Conservation (phyloP, 2,797 vertebrate genomes). For the Semaprochilodus insignis region DNA sequence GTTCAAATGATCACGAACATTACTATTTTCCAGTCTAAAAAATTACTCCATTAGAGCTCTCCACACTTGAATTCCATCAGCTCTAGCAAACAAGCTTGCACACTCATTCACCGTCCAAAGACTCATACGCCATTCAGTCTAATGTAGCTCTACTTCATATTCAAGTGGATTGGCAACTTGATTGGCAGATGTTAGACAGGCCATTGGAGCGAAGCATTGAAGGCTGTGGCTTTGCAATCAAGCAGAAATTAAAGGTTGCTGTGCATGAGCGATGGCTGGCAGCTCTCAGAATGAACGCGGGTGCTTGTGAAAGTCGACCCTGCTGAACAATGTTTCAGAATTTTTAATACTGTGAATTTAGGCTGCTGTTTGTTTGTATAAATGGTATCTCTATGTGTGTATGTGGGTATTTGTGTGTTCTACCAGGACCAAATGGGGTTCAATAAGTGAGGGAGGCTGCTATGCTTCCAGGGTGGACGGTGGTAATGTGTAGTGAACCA, state of each 20-base stretch:
- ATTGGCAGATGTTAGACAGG: constrained; percentile 61
- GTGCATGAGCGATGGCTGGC: constrained; percentile 23
- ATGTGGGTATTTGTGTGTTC: background rate
- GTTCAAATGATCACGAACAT: constrained; percentile 33
- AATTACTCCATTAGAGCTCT: constrained; percentile 22
- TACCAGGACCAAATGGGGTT: constrained; percentile 19
- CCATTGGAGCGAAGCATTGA: constrained; percentile 41
- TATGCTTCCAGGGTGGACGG: constrained; percentile 9
- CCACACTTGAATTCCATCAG: constrained; percentile 25
- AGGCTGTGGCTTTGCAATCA: constrained; percentile 25
- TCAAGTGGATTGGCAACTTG: constrained; percentile 29
- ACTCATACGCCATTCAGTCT: background rate
- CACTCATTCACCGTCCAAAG: background rate
- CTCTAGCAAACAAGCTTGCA: constrained; percentile 11
- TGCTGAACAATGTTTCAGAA: constrained; percentile 15
- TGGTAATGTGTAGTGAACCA: constrained; percentile 25
- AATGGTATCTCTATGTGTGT: background rate
- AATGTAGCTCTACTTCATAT: constrained; percentile 24
- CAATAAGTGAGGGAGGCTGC: constrained; percentile 16
- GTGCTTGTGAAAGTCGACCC: constrained; percentile 32
- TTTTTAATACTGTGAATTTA: constrained; percentile 26
- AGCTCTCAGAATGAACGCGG: constrained; percentile 37
- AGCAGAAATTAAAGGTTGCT: constrained; percentile 29
- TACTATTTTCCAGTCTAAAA: background rate
- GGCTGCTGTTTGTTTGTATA: background rate